Conservation (phyloP, 2,113 vertebrate species). For the Tragelaphus strepsiceros region DNA sequence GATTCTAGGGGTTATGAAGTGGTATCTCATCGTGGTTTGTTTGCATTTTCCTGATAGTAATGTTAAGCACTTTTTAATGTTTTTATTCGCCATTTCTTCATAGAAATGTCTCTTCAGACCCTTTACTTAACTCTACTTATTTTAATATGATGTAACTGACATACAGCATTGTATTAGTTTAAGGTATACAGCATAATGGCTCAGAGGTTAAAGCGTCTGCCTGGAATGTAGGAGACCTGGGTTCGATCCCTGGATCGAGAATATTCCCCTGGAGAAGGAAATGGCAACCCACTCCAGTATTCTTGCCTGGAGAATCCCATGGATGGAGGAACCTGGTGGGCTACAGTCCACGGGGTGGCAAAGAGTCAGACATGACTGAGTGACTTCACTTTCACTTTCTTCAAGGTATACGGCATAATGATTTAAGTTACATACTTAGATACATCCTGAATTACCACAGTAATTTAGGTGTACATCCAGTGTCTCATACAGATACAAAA, state of each 20-base stretch:
- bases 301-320: too few relatives aligned
- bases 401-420: rapidly evolving
- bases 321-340: too few relatives aligned
- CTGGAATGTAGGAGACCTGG: too few relatives aligned
- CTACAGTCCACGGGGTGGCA: too few relatives aligned
- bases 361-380: too few relatives aligned
- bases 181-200: neutral
- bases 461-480: neutral
- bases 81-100: neutral
- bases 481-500: neutral
- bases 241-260: too few relatives aligned
- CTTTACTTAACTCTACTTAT: neutral
- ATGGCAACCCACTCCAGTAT: too few relatives aligned
- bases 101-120: neutral
- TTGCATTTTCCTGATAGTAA: neutral
- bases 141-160: neutral
- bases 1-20: neutral
- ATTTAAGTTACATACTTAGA: neutral
- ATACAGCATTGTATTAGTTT: neutral
- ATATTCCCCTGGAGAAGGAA: too few relatives aligned
- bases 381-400: too few relatives aligned
- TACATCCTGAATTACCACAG: neutral
- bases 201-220: too few relatives aligned
- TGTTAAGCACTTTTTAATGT: neutral
- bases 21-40: neutral